A percentile compares a stretch with the other conserved stretches of the same genome.
Evolutionary conservation across 2,797 vertebrate genomes (phyloP).

Genomic region (Sarcoramphus papa): DNA sequence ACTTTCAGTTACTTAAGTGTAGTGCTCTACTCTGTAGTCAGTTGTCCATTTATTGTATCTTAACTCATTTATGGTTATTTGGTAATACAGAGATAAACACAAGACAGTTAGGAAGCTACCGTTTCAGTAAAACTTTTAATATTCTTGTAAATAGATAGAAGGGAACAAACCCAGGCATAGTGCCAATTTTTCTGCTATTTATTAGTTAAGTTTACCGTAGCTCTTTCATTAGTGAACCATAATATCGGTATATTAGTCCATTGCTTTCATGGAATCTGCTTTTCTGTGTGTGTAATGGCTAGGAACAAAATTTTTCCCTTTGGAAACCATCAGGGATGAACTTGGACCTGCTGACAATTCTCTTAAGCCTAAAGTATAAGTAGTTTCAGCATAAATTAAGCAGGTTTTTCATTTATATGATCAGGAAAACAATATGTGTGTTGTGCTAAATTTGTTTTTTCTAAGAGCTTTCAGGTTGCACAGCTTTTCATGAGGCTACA

Average conservation of each 20-base stretch:
- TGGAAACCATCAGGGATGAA: background rate
- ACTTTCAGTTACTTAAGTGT: background rate
- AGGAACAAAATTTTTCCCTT: background rate
- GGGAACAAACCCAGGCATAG: background rate
- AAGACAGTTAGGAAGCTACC: background rate
- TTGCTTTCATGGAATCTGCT: background rate
- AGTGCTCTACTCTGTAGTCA: background rate
- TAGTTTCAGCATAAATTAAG: background rate
- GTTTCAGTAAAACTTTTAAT: background rate
- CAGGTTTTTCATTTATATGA: background rate
- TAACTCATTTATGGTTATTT: background rate
- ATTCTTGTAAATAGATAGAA: background rate
- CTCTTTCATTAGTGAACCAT: background rate
- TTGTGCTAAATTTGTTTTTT: background rate
- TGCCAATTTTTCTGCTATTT: background rate
- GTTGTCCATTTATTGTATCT: background rate
- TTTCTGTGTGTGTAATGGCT: background rate
- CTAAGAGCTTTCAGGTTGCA: background rate
- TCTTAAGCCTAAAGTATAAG: background rate
- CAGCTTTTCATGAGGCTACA: background rate
- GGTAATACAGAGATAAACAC: background rate
- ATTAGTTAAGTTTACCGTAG: background rate
- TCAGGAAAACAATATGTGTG: background rate
- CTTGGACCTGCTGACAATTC: background rate
- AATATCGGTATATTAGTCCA: background rate